Evolutionary conservation across 30 jellyfish, hydroid and myxozoan species (phyloP), one percentile per base, ranked within the genome.

Genomic region (Cassiopea andromeda): DNA sequence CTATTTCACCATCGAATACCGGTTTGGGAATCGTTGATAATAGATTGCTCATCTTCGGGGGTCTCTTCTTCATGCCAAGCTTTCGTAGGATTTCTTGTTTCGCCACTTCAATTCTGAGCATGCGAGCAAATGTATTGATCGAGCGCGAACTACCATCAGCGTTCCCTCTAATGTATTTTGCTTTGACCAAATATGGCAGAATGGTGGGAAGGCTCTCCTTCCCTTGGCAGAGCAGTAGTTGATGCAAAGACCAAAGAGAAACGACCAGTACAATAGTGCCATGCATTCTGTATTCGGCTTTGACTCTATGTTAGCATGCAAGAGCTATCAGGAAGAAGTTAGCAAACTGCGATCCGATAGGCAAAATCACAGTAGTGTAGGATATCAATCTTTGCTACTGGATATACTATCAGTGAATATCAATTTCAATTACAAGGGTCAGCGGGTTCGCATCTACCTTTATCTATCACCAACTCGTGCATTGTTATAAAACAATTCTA

Each of bases 21-120:
- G 94, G 90, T 66, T 87, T 87, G 60, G 94, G 94, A 27, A 87
- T 78, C 81, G 68, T 87, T n/a, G 94, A 85, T 45, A 74, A 78
- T 81, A 78, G 66, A 47, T 80, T 54, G 72, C 78, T 73, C 94
- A 87, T 87, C 38, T 70, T 69, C 48, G 90, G 94, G 44, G 94
- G 94, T 48, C 94, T 27, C 38, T 61, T 60, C 57, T 59, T 80
- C 94, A 87, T 87, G 80, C 90, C 90, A n/a, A 87, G 94, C 80
- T 72, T 80, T 16, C 64, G 82, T 69, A 87, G 75, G 72, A 87
- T 87, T 50, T 87, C 87, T 19, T 68, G 69, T 69, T 87, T 87
- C 72, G 86, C 90, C 85, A 87, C 16, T 58, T 69, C 94, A 70
- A 87, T 87, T 38, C 90, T 15, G 82, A 27, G 17, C 46, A 12